These are phyloP conservation scores for Ara ararauna DNA, from an alignment of 2,797 vertebrate species.

Conservation along the genomic window DNA sequence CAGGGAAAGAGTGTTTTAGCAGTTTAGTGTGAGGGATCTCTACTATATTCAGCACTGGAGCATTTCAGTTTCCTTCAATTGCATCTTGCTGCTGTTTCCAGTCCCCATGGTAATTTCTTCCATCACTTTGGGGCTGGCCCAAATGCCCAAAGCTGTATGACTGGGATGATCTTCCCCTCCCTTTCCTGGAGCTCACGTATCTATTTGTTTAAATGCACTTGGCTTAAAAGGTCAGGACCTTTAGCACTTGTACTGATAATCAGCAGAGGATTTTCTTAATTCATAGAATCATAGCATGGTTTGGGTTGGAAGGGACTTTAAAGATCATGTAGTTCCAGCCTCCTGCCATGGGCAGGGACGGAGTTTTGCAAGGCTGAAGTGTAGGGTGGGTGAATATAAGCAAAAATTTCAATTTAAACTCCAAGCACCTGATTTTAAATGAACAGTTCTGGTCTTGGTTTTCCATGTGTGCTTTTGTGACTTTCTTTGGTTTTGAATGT, in stretches of 20 bases:
- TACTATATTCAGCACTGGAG: neutral
- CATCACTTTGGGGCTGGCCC: neutral
- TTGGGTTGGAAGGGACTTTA: neutral
- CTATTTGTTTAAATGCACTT: neutral
- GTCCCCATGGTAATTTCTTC: neutral
- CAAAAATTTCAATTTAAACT: neutral
- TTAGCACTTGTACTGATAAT: neutral
- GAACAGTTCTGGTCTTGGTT: neutral
- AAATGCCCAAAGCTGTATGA: no score
- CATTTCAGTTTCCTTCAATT: neutral
- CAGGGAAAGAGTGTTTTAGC: neutral
- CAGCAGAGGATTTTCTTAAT: neutral
- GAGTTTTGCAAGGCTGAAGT: neutral
- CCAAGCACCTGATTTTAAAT: neutral
- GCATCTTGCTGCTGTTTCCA: neutral
- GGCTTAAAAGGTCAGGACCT: neutral
- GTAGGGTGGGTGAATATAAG: neutral
- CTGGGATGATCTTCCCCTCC: neutral
- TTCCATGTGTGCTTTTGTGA: neutral
- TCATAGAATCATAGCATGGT: neutral
- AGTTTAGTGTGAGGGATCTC: neutral
- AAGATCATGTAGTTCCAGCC: neutral
- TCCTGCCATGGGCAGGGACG: neutral
- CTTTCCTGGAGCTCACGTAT: neutral
- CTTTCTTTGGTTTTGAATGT: neutral